A percentile compares a stretch with the other conserved stretches of the same genome.
phyloP scores from a whole-genome alignment of 2,797 vertebrate species.

The Erethizon dorsatum region DNA sequence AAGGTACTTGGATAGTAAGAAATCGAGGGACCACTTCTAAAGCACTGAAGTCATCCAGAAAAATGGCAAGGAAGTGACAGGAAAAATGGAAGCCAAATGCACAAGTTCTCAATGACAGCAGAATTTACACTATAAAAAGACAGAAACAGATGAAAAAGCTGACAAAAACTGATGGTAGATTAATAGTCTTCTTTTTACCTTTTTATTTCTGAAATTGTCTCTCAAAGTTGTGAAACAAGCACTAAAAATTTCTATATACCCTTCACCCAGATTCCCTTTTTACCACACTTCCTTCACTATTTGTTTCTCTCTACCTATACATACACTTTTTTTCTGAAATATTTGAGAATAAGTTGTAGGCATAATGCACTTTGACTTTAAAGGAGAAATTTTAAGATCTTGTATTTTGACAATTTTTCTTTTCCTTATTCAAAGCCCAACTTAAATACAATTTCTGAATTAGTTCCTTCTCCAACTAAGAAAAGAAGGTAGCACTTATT shows the following conservation, averaged over 20 bases:
- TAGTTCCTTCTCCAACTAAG: slow-evolving; percentile 31
- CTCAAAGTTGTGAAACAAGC: neutral
- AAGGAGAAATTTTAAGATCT: slow-evolving; percentile 41
- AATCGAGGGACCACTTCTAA: slow-evolving; percentile 5
- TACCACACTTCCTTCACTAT: neutral
- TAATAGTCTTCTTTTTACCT: neutral
- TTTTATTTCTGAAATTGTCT: slow-evolving; percentile 45
- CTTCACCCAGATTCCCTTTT: neutral
- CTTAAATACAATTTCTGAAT: slow-evolving; percentile 50
- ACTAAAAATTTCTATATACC: neutral
- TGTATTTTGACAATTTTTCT: slow-evolving; percentile 49
- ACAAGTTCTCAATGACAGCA: neutral
- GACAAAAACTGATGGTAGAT: neutral
- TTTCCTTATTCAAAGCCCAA: slow-evolving; percentile 22
- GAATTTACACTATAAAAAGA: neutral
- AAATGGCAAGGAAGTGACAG: slow-evolving; percentile 3
- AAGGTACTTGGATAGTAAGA: slow-evolving; percentile 1
- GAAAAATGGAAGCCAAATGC: slow-evolving; percentile 53
- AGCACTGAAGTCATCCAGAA: neutral
- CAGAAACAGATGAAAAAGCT: neutral
- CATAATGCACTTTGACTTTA: slow-evolving; percentile 7
- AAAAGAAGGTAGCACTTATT: neutral
- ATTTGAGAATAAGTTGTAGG: neutral
- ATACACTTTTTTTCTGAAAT: neutral
- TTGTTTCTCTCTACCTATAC: neutral